These are phyloP conservation scores for Eupeodes latifasciatus DNA, from an alignment of 2,888 invertebrate species.

Conservation along the genomic window DNA sequence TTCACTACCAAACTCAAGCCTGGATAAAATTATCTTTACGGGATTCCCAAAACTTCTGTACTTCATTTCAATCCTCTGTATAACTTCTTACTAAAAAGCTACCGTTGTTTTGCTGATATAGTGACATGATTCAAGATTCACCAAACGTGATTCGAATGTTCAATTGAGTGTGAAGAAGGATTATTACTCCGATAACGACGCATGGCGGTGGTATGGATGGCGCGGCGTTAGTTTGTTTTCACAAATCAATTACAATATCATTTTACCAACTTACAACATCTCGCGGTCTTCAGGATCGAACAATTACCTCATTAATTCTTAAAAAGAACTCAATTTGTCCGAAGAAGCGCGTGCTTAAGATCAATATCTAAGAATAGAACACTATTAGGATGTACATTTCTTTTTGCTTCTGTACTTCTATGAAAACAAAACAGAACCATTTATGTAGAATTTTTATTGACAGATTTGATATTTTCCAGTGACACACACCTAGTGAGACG, in stretches of 20 bases:
- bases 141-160: slow-evolving; percentile 4
- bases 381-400: neutral
- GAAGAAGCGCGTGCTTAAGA: slow-evolving; percentile 28
- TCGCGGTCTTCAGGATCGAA: neutral
- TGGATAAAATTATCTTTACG: too few relatives aligned
- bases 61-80: neutral
- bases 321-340: slow-evolving; percentile 5
- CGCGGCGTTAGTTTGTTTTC: neutral
- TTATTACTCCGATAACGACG: neutral
- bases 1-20: too few relatives aligned
- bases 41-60: slow-evolving; percentile 1
- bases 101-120: neutral
- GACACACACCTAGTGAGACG: slow-evolving; percentile 44
- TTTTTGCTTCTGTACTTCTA: neutral
- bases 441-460: slow-evolving; percentile 57
- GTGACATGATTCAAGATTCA: slow-evolving; percentile 4
- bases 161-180: neutral
- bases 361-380: slow-evolving; percentile 33
- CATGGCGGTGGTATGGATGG: neutral
- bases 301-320: slow-evolving; percentile 20
- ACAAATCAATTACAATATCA: slow-evolving; percentile 49
- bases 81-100: slow-evolving; percentile 21
- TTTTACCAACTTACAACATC: slow-evolving; percentile 41
- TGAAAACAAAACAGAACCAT: slow-evolving; percentile 12
- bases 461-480: slow-evolving; percentile 35